These are phyloP conservation scores for Hanleya hanleyi DNA, from an alignment of 2,888 invertebrate genomes.

Conservation along the genomic window DNA sequence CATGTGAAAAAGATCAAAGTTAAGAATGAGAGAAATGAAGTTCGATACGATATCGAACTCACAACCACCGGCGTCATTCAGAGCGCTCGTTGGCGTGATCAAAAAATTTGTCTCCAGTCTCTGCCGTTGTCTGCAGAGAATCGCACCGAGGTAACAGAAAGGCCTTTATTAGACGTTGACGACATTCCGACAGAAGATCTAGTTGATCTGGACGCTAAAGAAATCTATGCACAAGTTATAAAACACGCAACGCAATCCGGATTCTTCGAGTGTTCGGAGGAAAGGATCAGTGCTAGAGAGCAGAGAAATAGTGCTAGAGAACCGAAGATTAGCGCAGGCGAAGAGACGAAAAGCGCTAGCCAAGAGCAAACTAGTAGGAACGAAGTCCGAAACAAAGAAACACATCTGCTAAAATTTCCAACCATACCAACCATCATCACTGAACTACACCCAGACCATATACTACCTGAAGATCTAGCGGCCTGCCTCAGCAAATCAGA, in stretches of 20 bases:
- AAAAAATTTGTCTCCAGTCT: conserved; percentile 47
- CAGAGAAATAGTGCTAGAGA: not conserved
- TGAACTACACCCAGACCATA: not conserved
- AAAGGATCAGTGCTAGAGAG: not conserved
- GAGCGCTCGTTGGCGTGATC: conserved; percentile 46
- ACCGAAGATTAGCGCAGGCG: not conserved
- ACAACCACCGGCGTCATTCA: conserved; percentile 35
- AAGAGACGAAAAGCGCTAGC: not conserved
- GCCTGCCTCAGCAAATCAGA: not conserved
- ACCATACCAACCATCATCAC: conserved; percentile 6
- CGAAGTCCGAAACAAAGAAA: not conserved
- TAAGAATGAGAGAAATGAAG: not conserved
- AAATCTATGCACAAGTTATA: not conserved
- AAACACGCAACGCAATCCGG: not conserved
- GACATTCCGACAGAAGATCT: not conserved
- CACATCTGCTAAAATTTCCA: not conserved
- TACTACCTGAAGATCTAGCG: not conserved
- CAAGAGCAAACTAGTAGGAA: not conserved
- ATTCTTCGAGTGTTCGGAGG: not conserved
- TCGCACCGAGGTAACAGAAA: not conserved
- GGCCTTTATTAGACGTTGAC: too few species aligned
- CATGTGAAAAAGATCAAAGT: not conserved
- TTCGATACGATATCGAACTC: conserved; percentile 25
- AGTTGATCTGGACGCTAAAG: not conserved
- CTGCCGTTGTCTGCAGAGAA: not conserved